These are phyloP conservation scores for Pinctada fucata DNA, from an alignment of 2,888 invertebrate species.

Conservation along the genomic window DNA sequence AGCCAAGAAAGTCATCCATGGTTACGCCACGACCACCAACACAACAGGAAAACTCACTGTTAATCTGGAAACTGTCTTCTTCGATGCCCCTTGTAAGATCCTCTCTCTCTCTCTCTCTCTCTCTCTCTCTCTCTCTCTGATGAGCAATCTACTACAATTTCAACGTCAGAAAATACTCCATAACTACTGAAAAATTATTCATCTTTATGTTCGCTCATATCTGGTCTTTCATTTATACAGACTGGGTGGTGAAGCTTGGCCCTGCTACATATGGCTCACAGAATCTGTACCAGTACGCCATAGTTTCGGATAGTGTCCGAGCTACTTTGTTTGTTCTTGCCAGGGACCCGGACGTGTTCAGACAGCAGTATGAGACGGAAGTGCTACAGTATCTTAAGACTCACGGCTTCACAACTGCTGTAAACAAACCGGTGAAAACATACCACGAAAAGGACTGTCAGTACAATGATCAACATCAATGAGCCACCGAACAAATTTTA, in stretches of 20 bases:
- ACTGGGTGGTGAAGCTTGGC: constrained; percentile 62
- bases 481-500: constrained; percentile 1
- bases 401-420: constrained; percentile 51
- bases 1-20: constrained; percentile 51
- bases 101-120: constrained; percentile 19
- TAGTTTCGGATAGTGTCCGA: constrained; percentile 57
- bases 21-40: constrained; percentile 48
- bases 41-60: constrained; percentile 53
- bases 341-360: constrained; percentile 51
- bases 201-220: too few relatives aligned
- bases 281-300: constrained; percentile 54
- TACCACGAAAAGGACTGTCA: constrained; percentile 56
- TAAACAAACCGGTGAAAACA: constrained; percentile 53
- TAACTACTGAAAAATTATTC: too few relatives aligned
- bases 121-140: too few relatives aligned
- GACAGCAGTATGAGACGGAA: constrained; percentile 44
- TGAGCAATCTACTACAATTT: too few relatives aligned
- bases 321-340: constrained; percentile 59
- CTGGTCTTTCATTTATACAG: constrained; percentile 38
- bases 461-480: constrained; percentile 52
- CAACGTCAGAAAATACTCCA: too few relatives aligned
- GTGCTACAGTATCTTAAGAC: constrained; percentile 45
- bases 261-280: constrained; percentile 51
- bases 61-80: constrained; percentile 50
- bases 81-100: constrained; percentile 58